These are phyloP conservation scores for Pemphigus obesinymphae DNA, from an alignment of 1,140 invertebrate genomes.

Conservation along the genomic window DNA sequence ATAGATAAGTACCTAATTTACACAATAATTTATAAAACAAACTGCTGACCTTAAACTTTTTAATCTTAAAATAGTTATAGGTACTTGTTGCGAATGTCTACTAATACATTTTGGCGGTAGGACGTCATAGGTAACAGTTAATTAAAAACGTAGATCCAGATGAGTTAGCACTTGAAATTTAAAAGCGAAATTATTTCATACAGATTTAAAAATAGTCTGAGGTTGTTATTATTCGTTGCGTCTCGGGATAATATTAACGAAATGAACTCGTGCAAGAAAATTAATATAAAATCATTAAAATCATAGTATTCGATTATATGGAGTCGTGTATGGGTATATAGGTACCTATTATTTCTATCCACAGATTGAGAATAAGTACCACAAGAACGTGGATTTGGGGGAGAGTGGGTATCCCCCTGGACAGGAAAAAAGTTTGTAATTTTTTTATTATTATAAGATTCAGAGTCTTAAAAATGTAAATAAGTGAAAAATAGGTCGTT, in stretches of 20 bases:
- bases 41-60: background rate
- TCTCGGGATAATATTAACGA: background rate
- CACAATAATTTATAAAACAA: background rate
- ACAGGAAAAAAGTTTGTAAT: too few relatives aligned
- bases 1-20: background rate
- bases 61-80: background rate
- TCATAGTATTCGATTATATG: too few relatives aligned
- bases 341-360: too few relatives aligned
- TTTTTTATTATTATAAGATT: too few relatives aligned
- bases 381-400: too few relatives aligned
- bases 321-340: too few relatives aligned
- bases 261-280: too few relatives aligned
- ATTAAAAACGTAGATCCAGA: constrained; percentile 4
- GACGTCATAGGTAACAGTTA: constrained; percentile 15
- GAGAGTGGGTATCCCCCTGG: too few relatives aligned
- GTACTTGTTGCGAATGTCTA: background rate
- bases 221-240: background rate
- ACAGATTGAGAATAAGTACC: too few relatives aligned
- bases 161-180: background rate
- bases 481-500: too few relatives aligned
- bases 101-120: background rate
- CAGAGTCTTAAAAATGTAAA: too few relatives aligned
- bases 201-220: background rate
- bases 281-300: too few relatives aligned
- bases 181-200: background rate